A percentile compares a stretch with the other conserved stretches of the same genome.
phyloP scores from a whole-genome alignment of 2,888 invertebrate genomes.

The Lordiphosa andalusiaca region DNA sequence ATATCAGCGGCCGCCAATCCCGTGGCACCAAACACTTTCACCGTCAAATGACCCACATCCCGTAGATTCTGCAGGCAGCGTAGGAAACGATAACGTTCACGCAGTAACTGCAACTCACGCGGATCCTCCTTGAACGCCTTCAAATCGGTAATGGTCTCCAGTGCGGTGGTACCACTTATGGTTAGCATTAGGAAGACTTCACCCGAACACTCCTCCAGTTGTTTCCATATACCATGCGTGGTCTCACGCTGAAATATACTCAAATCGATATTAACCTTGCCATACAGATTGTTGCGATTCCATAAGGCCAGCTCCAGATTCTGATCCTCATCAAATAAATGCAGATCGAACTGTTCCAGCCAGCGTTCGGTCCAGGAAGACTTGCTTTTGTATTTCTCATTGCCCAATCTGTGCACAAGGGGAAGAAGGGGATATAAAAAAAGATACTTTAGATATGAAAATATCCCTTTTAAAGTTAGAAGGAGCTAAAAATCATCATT shows the following conservation, averaged over 20 bases:
- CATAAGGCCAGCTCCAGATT: conserved; percentile 94
- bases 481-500: too few species aligned
- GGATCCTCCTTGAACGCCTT: conserved; percentile 91
- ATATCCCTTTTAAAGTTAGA: too few species aligned
- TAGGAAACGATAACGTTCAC: conserved; percentile 82
- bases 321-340: conserved; percentile 96
- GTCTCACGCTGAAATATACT: conserved; percentile 91
- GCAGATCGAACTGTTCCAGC: conserved; percentile 98
- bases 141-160: conserved; percentile 95
- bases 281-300: conserved; percentile 80
- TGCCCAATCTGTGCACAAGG: conserved; percentile 87
- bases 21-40: conserved; percentile 92
- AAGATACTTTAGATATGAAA: too few species aligned
- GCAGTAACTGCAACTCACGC: conserved; percentile 84
- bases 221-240: conserved; percentile 94
- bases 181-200: conserved; percentile 94
- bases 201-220: conserved; percentile 92
- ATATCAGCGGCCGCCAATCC: conserved; percentile 96
- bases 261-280: conserved; percentile 92
- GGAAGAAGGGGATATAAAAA: too few species aligned
- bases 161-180: conserved; percentile 96
- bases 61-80: conserved; percentile 87
- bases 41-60: conserved; percentile 96
- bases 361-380: conserved; percentile 92
- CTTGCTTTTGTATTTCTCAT: conserved; percentile 98